phyloP scores from a whole-genome alignment of 2,888 invertebrate species.

The Morpho achilles region DNA sequence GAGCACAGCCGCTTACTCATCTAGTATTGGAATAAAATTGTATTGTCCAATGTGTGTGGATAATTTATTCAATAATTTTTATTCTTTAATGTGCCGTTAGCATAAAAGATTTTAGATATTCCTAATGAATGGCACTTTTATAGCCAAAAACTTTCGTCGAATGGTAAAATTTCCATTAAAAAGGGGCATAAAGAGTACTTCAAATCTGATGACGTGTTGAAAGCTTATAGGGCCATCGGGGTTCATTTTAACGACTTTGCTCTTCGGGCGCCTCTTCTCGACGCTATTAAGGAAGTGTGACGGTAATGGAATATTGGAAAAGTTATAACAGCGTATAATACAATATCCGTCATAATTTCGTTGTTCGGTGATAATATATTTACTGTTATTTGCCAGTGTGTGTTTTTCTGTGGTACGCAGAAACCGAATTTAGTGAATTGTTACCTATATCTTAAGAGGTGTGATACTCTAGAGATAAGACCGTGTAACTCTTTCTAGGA shows the following conservation, averaged over 20 bases:
- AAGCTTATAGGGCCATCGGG: slow-evolving; percentile 64
- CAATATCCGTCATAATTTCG: slow-evolving; percentile 6
- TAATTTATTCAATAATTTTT: too few relatives aligned
- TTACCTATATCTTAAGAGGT: too few relatives aligned
- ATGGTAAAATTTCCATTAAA: slow-evolving; percentile 48
- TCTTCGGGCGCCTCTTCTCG: slow-evolving; percentile 40
- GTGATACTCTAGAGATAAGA: too few relatives aligned
- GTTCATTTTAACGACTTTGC: slow-evolving; percentile 62
- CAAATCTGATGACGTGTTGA: slow-evolving; percentile 70
- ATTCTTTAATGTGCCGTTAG: not conserved
- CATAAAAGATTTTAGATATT: not conserved
- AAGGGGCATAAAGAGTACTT: slow-evolving; percentile 56
- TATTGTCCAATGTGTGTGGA: too few relatives aligned
- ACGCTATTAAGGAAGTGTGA: slow-evolving; percentile 23
- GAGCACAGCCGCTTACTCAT: too few relatives aligned
- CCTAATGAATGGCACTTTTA: slow-evolving; percentile 20
- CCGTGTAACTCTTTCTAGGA: too few relatives aligned
- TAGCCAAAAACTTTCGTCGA: slow-evolving; percentile 20
- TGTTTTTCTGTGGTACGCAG: too few relatives aligned
- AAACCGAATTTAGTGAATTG: too few relatives aligned
- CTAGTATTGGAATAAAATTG: too few relatives aligned
- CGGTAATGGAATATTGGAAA: slow-evolving; percentile 26
- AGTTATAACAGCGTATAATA: slow-evolving; percentile 22
- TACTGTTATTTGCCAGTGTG: not conserved
- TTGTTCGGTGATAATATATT: slow-evolving; percentile 10